Base-by-base conservation (phyloP, 2,888 invertebrate genomes). In the Mycalesis mineus region DNA sequence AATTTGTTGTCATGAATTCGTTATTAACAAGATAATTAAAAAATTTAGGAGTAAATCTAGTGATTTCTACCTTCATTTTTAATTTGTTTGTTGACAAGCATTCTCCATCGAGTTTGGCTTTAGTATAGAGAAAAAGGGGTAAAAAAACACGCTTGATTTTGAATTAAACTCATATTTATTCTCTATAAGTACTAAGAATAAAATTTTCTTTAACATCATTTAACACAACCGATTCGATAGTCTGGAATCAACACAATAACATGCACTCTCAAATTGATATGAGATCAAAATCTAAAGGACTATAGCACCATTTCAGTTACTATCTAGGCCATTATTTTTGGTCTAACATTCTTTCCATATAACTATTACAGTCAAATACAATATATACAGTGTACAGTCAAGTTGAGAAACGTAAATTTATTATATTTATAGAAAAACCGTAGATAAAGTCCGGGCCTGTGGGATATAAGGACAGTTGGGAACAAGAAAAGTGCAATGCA, bases 241-340 rank as follows among this genome's bases (percentile, higher is more conserved):
- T 75, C 74, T 75, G 77, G 71, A 77, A 75, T 78, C 76, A 77
- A 77, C 70, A 72, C 70, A 74, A 74, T 70, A 71, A 60, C 58
- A 62, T 62, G 63, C 62, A 72, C 75, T 53, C 53, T 53, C 53
- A 53, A 53, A 53, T 53, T 82, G 87, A 85, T 88, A 87, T 83
- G 88, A 89, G 88, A 88, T 88, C 88, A 86, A 80, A 76, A 77
- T 82, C 84, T 88, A 84, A 68, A 78, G 73, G 77, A 81, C 80
- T 87, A 86, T 88, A 89, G 89, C 89, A 89, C 89, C 89, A 85
- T 78, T 82, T 82, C 84, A 81, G 79, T 88, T 88, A 83, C 87
- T 77, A 84, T 84, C 59, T 63, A 88, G 88, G 88, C 88, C 88
- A 83, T 88, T 75, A 74, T 77, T 78, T 84, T 88, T 88, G 88